A percentile compares a stretch with the other conserved stretches of the same genome.
phyloP scores from a whole-genome alignment of 2,113 vertebrate species.

The Rhabdornis inornatus region DNA sequence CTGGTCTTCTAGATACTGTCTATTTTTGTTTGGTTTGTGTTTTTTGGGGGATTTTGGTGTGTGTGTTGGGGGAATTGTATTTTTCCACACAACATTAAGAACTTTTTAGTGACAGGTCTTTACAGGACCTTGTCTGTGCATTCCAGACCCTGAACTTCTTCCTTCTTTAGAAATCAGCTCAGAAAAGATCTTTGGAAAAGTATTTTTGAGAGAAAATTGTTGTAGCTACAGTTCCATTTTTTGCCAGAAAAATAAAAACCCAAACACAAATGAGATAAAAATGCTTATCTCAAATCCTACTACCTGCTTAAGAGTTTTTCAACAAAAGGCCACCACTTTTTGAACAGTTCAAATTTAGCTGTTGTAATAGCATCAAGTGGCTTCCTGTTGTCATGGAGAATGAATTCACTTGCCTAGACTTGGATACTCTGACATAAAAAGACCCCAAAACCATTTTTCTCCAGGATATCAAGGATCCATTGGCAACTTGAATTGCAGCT shows the following conservation, averaged over 20 bases:
- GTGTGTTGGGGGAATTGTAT: accelerated
- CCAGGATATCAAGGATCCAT: neutral
- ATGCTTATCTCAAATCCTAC: neutral
- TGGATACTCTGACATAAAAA: neutral
- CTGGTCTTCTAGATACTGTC: neutral
- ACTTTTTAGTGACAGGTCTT: neutral
- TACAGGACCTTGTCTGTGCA: neutral
- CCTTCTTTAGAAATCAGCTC: neutral
- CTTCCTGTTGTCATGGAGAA: neutral
- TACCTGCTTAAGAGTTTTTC: neutral
- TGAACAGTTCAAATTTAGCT: neutral
- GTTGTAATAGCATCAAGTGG: neutral
- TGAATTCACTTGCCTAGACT: neutral
- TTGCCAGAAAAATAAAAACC: neutral
- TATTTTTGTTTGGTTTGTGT: neutral
- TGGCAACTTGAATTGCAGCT: neutral
- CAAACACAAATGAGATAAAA: neutral
- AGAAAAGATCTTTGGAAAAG: neutral
- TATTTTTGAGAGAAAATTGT: neutral
- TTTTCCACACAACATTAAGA: neutral
- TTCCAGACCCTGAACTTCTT: neutral
- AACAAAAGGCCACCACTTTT: neutral
- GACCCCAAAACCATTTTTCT: neutral
- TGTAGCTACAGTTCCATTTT: neutral
- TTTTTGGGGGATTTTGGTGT: accelerated